Evolutionary conservation across 1,140 invertebrate genomes (phyloP).

Genomic region (Nixonia krombeini): DNA sequence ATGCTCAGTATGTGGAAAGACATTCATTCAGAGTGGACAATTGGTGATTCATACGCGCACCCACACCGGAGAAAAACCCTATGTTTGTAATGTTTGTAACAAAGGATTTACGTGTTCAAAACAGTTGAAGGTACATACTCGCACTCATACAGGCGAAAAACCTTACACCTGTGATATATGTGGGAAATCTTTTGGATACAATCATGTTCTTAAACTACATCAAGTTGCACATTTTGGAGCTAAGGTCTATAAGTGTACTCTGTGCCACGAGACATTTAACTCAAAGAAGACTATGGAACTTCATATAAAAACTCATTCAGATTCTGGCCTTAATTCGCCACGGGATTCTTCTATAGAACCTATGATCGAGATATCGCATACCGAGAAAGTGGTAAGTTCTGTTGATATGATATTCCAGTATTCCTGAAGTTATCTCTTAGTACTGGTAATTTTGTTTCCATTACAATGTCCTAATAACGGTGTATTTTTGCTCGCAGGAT

Average conservation of each 20-base stretch:
- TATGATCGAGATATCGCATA: constrained; percentile 58
- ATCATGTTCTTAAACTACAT: constrained; percentile 89
- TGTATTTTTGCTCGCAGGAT: constrained; percentile 15
- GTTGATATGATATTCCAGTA: too few species aligned
- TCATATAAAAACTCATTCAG: constrained; percentile 91
- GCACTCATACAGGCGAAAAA: constrained; percentile 89
- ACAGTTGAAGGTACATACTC: constrained; percentile 88
- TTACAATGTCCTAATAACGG: too few species aligned
- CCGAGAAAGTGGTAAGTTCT: constrained; percentile 31
- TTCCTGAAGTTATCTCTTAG: too few species aligned
- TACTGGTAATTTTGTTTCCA: too few species aligned
- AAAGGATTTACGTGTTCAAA: constrained; percentile 93
- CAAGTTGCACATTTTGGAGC: constrained; percentile 93
- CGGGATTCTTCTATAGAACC: constrained; percentile 64
- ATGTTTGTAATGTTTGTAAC: constrained; percentile 87
- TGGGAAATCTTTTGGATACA: constrained; percentile 90
- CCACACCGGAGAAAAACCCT: constrained; percentile 93
- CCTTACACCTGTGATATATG: constrained; percentile 83
- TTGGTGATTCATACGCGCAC: constrained; percentile 88
- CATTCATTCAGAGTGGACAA: constrained; percentile 91
- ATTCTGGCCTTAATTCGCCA: constrained; percentile 59
- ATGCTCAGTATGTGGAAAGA: constrained; percentile 92
- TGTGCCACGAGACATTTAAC: constrained; percentile 90
- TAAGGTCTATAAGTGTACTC: constrained; percentile 92
- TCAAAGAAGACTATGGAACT: constrained; percentile 91